phyloP scores from a whole-genome alignment of 1,140 invertebrate genomes.

The Ctenoplectra terminalis region DNA sequence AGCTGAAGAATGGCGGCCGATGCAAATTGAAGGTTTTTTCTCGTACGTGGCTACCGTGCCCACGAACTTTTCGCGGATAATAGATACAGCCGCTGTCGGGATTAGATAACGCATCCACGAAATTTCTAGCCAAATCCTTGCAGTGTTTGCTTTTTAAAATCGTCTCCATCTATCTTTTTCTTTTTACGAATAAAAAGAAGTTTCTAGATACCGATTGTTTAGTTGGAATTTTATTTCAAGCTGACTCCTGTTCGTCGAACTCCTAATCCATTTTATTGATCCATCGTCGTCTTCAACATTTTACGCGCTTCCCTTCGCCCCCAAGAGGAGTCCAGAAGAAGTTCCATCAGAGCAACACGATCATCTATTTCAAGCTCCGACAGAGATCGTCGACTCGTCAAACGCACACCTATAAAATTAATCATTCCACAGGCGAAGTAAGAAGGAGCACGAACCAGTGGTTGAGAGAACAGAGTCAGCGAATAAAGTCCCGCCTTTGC shows the following conservation, averaged over 20 bases:
- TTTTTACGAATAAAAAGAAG: too few species aligned
- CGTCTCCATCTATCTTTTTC: too few species aligned
- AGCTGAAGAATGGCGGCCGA: constrained; percentile 77
- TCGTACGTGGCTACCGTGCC: constrained; percentile 45
- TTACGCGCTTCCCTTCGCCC: neutral
- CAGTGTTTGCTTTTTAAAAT: too few species aligned
- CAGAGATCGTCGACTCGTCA: neutral
- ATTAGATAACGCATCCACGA: constrained; percentile 20
- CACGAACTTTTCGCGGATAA: constrained; percentile 51
- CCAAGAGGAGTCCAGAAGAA: neutral
- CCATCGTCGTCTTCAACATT: neutral
- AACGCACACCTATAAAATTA: constrained; percentile 36
- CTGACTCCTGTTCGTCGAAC: neutral
- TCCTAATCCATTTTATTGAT: neutral
- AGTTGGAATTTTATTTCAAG: too few species aligned
- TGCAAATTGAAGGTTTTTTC: constrained; percentile 75
- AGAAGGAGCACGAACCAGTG: neutral
- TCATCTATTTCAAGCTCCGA: neutral
- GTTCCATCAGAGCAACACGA: neutral
- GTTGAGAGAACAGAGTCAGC: neutral
- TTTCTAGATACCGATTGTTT: too few species aligned
- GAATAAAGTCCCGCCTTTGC: constrained; percentile 37
- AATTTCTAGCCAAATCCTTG: too few species aligned
- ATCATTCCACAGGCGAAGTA: constrained; percentile 8
- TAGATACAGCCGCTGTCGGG: constrained; percentile 22